phyloP scores from a whole-genome alignment of 2,888 invertebrate species.

The Lobophora halterata region DNA sequence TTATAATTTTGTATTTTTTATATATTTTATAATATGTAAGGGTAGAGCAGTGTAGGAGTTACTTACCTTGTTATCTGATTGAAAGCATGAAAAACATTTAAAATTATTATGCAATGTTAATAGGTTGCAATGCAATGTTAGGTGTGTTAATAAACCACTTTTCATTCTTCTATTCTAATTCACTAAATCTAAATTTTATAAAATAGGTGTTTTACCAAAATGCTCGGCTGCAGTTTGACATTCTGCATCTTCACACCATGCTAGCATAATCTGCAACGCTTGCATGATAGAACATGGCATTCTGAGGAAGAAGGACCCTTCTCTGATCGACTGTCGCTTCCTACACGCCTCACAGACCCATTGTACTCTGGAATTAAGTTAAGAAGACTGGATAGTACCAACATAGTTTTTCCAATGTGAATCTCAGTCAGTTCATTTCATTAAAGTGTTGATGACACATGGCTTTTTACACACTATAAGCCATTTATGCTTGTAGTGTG shows the following conservation, averaged over 20 bases:
- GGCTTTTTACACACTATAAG: too few relatives aligned
- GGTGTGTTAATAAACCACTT: too few relatives aligned
- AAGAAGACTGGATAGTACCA: background rate
- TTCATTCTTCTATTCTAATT: slow-evolving; percentile 1
- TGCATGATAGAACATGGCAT: slow-evolving; percentile 83
- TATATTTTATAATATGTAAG: too few relatives aligned
- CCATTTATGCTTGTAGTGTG: too few relatives aligned
- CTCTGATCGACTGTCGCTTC: slow-evolving; percentile 58
- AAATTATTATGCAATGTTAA: slow-evolving; percentile 8
- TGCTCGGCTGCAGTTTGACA: slow-evolving; percentile 68
- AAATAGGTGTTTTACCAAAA: slow-evolving; percentile 66
- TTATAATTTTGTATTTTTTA: too few relatives aligned
- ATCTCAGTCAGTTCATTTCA: too few relatives aligned
- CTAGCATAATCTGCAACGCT: slow-evolving; percentile 81
- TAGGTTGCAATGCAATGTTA: background rate
- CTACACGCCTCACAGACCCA: slow-evolving; percentile 67
- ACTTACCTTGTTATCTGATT: slow-evolving; percentile 45
- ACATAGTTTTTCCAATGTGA: too few relatives aligned
- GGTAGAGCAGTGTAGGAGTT: background rate
- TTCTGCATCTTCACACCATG: slow-evolving; percentile 84
- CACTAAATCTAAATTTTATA: slow-evolving; percentile 1
- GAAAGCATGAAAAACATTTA: slow-evolving; percentile 48
- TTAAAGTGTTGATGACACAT: too few relatives aligned
- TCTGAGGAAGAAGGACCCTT: slow-evolving; percentile 81
- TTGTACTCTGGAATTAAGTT: slow-evolving; percentile 52